Base-by-base conservation (phyloP, 2,797 vertebrate genomes). In the Bucorvus abyssinicus region DNA sequence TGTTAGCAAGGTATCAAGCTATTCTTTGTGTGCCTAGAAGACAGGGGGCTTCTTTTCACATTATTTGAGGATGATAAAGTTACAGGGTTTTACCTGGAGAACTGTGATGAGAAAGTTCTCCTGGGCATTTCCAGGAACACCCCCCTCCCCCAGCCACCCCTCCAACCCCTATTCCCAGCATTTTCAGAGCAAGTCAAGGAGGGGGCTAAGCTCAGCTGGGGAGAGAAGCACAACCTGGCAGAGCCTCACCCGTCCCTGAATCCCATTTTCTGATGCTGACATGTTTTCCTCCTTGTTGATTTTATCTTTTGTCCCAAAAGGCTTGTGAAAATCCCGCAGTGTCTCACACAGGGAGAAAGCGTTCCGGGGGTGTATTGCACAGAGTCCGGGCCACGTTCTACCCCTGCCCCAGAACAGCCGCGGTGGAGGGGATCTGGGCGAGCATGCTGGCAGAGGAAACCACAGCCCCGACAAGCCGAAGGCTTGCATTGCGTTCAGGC, bases 1-100 rank as follows among this genome's bases (percentile, higher is more conserved):
- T 97, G 96, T 97, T 96, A 95, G 92, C 81, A 38, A 84, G 6
- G 7, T 95, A 97, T 96, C 97, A 97, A 96, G 87, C 93, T 90
- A 61, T 71, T 92, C 95, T 97, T 97, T 97, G 97, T 97, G 91
- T 90, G 90, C 89, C 93, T 87, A 53, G 83, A 89, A 77, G 90
- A 97, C 52, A 67, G 90, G 95, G 91, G 73, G 75, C 77, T 84
- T 73, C 87, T 86, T 94, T 93, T 92, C 84, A 67, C 63, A 90
- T 87, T 81, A 80, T 89, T 55, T 23, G 87, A 81, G 89, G 84
- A 91, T 88, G 97, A 94, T 96, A 94, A 96, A 93, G 92, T 97
- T 97, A 95, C 93, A 95, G 80, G 79, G 71, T 82, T 90, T 91
- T 96, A 94, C 95, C 95, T 96, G 93, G 67, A 93, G 83, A 91